phyloP scores from a whole-genome alignment of 1,140 invertebrate species.

The Aphaenogaster rudis region DNA sequence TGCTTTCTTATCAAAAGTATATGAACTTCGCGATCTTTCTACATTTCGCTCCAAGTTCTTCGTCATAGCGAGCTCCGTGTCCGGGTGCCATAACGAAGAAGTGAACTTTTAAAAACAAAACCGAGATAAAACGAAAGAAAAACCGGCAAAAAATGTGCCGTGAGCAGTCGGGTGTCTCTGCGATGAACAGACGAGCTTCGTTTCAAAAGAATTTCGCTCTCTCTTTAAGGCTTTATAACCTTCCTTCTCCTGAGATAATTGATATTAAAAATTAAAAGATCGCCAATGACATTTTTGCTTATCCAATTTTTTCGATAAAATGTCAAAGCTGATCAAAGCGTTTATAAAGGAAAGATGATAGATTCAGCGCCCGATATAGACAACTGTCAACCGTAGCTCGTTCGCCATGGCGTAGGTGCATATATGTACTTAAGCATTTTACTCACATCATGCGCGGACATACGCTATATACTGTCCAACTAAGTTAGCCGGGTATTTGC shows the following conservation, averaged over 20 bases:
- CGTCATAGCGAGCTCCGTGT: neutral
- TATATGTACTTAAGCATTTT: constrained; percentile 55
- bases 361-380: neutral
- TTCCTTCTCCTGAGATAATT: neutral
- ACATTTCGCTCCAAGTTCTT: constrained; percentile 32
- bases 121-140: neutral
- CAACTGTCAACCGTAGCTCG: constrained; percentile 36
- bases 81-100: constrained; percentile 25
- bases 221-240: neutral
- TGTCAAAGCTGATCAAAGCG: neutral
- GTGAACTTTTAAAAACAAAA: constrained; percentile 40
- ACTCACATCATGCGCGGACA: neutral
- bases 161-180: neutral
- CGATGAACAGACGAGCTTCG: neutral
- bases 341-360: neutral
- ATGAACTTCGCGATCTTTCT: constrained; percentile 32
- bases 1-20: constrained; percentile 35
- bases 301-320: neutral
- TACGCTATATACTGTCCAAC: constrained; percentile 8
- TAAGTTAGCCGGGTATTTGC: constrained; percentile 16
- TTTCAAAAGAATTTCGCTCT: neutral
- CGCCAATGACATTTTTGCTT: neutral
- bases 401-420: constrained; percentile 7
- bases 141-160: neutral
- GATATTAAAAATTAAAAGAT: constrained; percentile 24